A percentile compares a stretch with the other conserved stretches of the same genome.
These are phyloP conservation scores for Hydroisotoma schaefferi DNA, from an alignment of 2,888 invertebrate species.

Conservation along the genomic window DNA sequence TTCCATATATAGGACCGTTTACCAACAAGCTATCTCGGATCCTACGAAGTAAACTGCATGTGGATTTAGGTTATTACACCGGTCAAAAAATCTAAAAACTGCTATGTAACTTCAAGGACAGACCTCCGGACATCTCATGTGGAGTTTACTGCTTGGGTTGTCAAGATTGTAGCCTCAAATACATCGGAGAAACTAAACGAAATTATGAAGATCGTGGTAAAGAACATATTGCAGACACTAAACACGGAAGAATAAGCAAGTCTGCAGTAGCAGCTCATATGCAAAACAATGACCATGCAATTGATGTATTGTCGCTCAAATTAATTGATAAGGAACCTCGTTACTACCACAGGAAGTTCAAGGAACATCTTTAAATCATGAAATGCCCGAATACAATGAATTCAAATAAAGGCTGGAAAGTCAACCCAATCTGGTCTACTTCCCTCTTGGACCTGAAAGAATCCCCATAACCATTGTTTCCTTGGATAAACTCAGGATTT, in stretches of 20 bases:
- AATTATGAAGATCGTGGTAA: not conserved
- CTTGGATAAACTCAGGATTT: too few species aligned
- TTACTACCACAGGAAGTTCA: too few species aligned
- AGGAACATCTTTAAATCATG: too few species aligned
- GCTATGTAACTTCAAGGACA: not conserved
- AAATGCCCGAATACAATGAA: too few species aligned
- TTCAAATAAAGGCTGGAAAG: too few species aligned
- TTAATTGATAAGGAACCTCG: not conserved
- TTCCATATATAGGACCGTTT: not conserved
- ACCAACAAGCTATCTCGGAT: not conserved
- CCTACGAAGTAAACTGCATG: not conserved
- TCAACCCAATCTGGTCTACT: too few species aligned
- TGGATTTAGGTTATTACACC: not conserved
- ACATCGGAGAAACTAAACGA: conserved; percentile 10
- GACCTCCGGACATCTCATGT: too few species aligned
- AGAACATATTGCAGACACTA: conserved; percentile 11
- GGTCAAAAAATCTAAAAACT: not conserved
- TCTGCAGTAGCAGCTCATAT: conserved; percentile 1
- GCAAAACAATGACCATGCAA: not conserved
- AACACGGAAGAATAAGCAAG: not conserved
- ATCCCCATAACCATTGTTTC: too few species aligned
- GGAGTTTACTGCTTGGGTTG: not conserved
- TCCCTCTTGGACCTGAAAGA: too few species aligned
- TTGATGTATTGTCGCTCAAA: not conserved
- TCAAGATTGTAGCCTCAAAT: not conserved